Evolutionary conservation across 2,797 vertebrate species (phyloP).

Genomic region (Melanotaenia boesemani): DNA sequence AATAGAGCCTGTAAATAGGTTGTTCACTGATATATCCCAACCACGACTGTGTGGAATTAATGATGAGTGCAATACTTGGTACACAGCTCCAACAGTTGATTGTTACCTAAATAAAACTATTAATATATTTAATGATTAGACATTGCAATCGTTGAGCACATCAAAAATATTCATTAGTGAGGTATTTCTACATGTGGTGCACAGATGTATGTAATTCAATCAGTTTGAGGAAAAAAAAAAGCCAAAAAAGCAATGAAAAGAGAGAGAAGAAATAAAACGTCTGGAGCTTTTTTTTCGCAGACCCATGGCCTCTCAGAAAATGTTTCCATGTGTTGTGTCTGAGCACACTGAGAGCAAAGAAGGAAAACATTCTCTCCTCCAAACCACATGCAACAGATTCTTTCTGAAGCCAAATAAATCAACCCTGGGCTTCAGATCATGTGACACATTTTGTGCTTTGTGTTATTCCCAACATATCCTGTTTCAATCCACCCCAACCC

Average conservation of each 20-base stretch:
- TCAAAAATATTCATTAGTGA: constrained; percentile 65
- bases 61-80: constrained; percentile 24
- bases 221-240: constrained; percentile 40
- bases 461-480: constrained; percentile 82
- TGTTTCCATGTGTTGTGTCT: constrained; percentile 84
- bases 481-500: constrained; percentile 55
- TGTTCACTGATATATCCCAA: constrained; percentile 65
- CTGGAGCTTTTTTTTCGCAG: constrained; percentile 65
- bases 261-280: constrained; percentile 78
- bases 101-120: constrained; percentile 48
- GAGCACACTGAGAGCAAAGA: constrained; percentile 75
- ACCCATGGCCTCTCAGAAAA: constrained; percentile 79
- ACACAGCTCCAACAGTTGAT: constrained; percentile 14
- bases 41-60: constrained; percentile 31
- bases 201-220: constrained; percentile 81
- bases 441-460: constrained; percentile 82
- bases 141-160: constrained; percentile 14
- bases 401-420: constrained; percentile 83
- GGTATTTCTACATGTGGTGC: constrained; percentile 71
- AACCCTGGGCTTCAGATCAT: constrained; percentile 80
- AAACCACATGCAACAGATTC: constrained; percentile 84
- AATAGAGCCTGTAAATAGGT: constrained; percentile 71
- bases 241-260: constrained; percentile 68
- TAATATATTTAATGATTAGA: constrained; percentile 48
- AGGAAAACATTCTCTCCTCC: constrained; percentile 79